phyloP scores from a whole-genome alignment of 2,113 vertebrate genomes.

The Noturus placidus region DNA sequence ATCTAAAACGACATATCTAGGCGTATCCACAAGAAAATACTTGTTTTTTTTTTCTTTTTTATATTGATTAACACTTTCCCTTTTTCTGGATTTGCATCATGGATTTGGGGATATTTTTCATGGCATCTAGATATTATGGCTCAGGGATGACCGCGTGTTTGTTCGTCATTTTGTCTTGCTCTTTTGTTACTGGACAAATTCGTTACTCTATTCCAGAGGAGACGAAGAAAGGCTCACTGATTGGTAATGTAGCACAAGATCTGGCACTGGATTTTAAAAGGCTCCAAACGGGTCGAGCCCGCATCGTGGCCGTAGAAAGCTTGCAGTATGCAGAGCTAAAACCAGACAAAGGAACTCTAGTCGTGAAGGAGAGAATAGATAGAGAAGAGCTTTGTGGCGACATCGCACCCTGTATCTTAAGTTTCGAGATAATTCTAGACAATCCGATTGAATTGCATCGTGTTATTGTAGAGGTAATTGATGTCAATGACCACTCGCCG shows the following conservation, averaged over 20 bases:
- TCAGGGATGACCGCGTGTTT: neutral
- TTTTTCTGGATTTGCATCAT: neutral
- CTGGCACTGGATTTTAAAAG: neutral
- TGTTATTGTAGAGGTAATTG: conserved; percentile 51
- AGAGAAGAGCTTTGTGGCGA: conserved; percentile 49
- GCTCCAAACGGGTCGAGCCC: neutral
- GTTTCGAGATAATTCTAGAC: conserved; percentile 66
- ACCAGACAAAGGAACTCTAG: conserved; percentile 58
- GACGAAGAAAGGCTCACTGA: neutral
- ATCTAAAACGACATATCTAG: neutral
- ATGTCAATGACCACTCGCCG: conserved; percentile 35
- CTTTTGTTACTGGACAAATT: neutral
- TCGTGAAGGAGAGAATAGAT: conserved; percentile 65
- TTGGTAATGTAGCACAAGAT: neutral
- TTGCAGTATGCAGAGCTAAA: conserved; percentile 41
- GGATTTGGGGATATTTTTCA: neutral
- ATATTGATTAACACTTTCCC: neutral
- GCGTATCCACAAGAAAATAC: neutral
- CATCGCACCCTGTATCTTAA: conserved; percentile 56
- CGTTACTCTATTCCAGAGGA: neutral
- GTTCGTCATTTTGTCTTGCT: neutral
- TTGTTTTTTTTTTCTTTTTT: neutral
- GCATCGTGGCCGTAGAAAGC: neutral
- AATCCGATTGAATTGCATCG: conserved; percentile 68
- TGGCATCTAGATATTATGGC: neutral